These are phyloP conservation scores for Echinops telfairi DNA, from an alignment of 2,113 vertebrate species.

Conservation along the genomic window DNA sequence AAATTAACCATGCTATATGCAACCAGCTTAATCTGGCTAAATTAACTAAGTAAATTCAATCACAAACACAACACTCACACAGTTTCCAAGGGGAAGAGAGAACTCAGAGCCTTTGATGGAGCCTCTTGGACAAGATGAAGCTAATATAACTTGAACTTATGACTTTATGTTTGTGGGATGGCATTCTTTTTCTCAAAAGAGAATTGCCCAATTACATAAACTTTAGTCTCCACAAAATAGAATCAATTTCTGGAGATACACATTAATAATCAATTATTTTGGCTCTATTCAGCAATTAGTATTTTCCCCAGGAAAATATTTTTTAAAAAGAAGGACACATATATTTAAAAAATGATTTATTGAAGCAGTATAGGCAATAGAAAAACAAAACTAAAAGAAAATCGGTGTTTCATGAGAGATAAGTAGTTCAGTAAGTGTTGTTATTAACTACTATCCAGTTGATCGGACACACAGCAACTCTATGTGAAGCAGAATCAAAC, in stretches of 20 bases:
- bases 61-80: not conserved
- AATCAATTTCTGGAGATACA: not conserved
- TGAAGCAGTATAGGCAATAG: not conserved
- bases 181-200: slow-evolving; percentile 45
- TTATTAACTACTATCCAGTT: too few species aligned
- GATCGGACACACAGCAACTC: too few species aligned
- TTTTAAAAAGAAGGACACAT: slow-evolving; percentile 17
- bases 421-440: slow-evolving; percentile 4
- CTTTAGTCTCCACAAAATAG: not conserved
- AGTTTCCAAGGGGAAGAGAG: not conserved
- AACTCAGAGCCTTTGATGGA: not conserved
- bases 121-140: not conserved
- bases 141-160: not conserved
- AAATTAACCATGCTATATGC: not conserved
- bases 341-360: slow-evolving; percentile 41
- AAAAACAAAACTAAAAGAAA: slow-evolving; percentile 52
- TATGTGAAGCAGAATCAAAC: too few species aligned
- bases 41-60: slow-evolving; percentile 15
- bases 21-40: not conserved
- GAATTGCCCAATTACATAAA: not conserved
- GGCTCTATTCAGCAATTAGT: not conserved
- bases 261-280: not conserved
- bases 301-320: slow-evolving; percentile 32
- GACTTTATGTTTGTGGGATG: not conserved
- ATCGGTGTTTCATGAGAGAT: slow-evolving; percentile 28